Conservation (phyloP, 1,140 invertebrate genomes). For the Calephelis nemesis region DNA sequence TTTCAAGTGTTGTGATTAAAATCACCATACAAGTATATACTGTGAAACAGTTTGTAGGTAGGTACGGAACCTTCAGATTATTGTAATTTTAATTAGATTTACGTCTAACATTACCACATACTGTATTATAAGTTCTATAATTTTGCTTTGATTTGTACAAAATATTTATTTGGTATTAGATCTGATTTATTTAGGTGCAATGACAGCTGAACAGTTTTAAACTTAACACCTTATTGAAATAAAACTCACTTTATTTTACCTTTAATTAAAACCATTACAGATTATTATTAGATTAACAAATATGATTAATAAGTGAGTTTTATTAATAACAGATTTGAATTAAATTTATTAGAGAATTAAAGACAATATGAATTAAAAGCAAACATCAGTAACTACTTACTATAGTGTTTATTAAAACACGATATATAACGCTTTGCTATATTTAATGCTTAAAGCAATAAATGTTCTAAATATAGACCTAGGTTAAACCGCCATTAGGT, state of each 20-base stretch:
- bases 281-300: too few relatives aligned
- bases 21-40: slow-evolving; percentile 52
- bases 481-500: slow-evolving; percentile 24
- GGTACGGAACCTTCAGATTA: slow-evolving; percentile 59
- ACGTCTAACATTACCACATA: slow-evolving; percentile 63
- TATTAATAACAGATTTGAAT: slow-evolving; percentile 18
- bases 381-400: slow-evolving; percentile 16
- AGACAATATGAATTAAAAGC: slow-evolving; percentile 8
- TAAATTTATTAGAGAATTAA: too few relatives aligned
- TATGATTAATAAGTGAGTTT: background rate
- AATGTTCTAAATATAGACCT: slow-evolving; percentile 8
- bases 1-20: slow-evolving; percentile 63
- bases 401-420: slow-evolving; percentile 19
- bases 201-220: slow-evolving; percentile 23
- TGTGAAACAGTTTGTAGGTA: slow-evolving; percentile 65
- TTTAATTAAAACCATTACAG: too few relatives aligned
- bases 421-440: slow-evolving; percentile 10
- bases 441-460: slow-evolving; percentile 10
- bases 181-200: slow-evolving; percentile 66
- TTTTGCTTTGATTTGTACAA: slow-evolving; percentile 78
- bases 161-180: slow-evolving; percentile 62
- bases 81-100: slow-evolving; percentile 58
- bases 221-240: too few relatives aligned
- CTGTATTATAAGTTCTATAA: slow-evolving; percentile 71
- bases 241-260: too few relatives aligned